Evolutionary conservation across 2,113 vertebrate genomes (phyloP).

Genomic region (Eurystomus gularis): DNA sequence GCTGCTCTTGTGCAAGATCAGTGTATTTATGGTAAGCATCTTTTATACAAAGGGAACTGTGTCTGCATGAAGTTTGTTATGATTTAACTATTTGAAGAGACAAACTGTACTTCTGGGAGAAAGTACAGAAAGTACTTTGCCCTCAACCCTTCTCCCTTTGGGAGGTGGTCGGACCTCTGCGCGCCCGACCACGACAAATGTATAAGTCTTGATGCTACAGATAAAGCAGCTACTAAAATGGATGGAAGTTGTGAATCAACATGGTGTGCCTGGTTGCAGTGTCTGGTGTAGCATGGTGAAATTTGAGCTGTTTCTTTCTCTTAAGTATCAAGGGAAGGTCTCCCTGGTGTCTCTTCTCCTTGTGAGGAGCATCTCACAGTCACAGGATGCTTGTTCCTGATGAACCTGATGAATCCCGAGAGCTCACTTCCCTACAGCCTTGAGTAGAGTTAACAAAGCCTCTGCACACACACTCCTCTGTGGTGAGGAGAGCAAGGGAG

Average conservation of each 20-base stretch:
- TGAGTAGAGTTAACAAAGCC: not conserved
- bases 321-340: not conserved
- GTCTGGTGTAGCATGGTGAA: not conserved
- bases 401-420: not conserved
- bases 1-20: not conserved
- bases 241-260: not conserved
- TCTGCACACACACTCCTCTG: accelerated
- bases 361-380: not conserved
- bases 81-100: not conserved
- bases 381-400: not conserved
- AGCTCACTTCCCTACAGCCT: not conserved
- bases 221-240: not conserved
- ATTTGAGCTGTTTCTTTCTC: not conserved
- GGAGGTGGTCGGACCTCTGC: no score
- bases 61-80: not conserved
- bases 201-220: not conserved
- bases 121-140: no score
- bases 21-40: not conserved
- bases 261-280: not conserved
- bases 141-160: no score
- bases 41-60: not conserved
- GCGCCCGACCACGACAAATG: no score
- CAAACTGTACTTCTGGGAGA: not conserved
- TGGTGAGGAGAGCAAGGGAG: not conserved
- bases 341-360: not conserved